phyloP scores from a whole-genome alignment of 2,888 invertebrate species.

The Acrocyrtus sp. region DNA sequence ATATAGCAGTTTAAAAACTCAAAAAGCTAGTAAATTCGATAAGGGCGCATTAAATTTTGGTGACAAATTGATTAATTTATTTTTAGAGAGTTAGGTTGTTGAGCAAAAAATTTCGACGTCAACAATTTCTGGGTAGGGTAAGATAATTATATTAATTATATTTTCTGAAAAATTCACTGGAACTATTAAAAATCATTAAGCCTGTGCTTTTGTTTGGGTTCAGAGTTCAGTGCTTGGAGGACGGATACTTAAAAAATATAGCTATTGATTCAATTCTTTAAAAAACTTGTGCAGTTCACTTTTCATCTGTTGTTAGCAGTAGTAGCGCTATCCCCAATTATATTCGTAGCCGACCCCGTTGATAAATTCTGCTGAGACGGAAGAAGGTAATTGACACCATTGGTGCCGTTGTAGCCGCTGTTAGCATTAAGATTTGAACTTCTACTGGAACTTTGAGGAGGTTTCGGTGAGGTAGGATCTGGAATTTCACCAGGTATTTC shows the following conservation, averaged over 20 bases:
- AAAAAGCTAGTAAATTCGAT: too few species aligned
- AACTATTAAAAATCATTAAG: too few species aligned
- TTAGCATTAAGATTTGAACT: too few species aligned
- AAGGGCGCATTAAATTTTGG: too few species aligned
- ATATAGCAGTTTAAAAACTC: too few species aligned
- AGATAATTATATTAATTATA: too few species aligned
- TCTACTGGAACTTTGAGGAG: background rate
- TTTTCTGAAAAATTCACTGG: too few species aligned
- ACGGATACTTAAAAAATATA: conserved; percentile 29
- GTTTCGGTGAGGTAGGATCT: conserved; percentile 31
- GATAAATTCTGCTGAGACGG: conserved; percentile 4
- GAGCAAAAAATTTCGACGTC: conserved; percentile 29
- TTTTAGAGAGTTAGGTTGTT: too few species aligned
- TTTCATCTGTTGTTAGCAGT: background rate
- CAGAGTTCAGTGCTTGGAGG: conserved; percentile 1
- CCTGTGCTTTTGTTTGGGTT: too few species aligned
- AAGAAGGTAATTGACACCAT: background rate
- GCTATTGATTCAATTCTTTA: too few species aligned
- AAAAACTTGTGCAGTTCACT: too few species aligned
- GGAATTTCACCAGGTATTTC: conserved; percentile 17
- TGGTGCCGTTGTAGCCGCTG: conserved; percentile 5
- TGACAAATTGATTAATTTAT: too few species aligned
- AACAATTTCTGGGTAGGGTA: conserved; percentile 5
- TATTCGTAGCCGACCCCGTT: background rate
- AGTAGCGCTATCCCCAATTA: background rate